A percentile compares a stretch with the other conserved stretches of the same genome.
phyloP scores from a whole-genome alignment of 1,140 invertebrate genomes.

The Rhopalosiphum maidis region DNA sequence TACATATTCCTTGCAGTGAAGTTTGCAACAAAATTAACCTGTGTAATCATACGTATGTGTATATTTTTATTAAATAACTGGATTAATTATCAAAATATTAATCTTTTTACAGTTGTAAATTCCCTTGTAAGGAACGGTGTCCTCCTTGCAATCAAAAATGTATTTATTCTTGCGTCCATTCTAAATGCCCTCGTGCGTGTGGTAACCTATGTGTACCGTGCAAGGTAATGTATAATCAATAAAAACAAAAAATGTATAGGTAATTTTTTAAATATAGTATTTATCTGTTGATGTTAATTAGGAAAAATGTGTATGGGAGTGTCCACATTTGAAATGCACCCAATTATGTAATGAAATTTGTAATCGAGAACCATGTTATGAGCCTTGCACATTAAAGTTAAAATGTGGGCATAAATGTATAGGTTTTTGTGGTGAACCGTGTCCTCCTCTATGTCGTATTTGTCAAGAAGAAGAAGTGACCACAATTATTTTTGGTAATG shows the following conservation, averaged over 20 bases:
- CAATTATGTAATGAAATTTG: conserved; percentile 68
- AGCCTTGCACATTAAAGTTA: conserved; percentile 65
- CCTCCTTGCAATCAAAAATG: conserved; percentile 70
- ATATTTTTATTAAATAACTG: neutral
- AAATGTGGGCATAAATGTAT: conserved; percentile 70
- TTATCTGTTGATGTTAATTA: conserved; percentile 59
- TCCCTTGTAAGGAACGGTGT: conserved; percentile 69
- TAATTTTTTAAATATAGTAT: neutral
- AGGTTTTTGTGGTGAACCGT: conserved; percentile 74
- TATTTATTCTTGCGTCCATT: conserved; percentile 68
- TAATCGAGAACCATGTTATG: conserved; percentile 65
- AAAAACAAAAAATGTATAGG: neutral
- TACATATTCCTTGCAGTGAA: neutral
- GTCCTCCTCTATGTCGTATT: conserved; percentile 66
- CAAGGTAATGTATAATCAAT: conserved; percentile 62
- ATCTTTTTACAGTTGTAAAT: conserved; percentile 67
- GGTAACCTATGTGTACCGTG: conserved; percentile 70
- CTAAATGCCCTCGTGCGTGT: conserved; percentile 67
- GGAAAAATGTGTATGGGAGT: conserved; percentile 64
- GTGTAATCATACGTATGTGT: neutral
- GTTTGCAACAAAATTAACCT: neutral
- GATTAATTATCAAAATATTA: neutral
- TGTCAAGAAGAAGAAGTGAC: conserved; percentile 65
- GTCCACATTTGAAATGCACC: conserved; percentile 68
- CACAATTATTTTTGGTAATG: conserved; percentile 68